phyloP scores from a whole-genome alignment of 2,797 vertebrate genomes.

The Pseudotriccus pelzelni region DNA sequence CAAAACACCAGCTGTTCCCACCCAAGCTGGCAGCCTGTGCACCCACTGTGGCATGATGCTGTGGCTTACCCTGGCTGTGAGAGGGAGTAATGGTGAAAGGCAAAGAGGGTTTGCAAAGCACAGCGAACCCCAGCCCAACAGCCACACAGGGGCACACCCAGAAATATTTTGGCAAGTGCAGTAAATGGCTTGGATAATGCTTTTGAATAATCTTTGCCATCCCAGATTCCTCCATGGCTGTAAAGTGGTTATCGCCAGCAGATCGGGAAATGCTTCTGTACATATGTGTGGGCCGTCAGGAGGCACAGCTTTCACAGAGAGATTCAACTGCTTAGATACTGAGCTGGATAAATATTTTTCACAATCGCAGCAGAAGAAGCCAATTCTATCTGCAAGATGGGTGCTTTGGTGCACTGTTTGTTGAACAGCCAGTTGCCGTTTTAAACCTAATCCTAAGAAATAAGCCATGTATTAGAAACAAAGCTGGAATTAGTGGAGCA shows the following conservation, averaged over 20 bases:
- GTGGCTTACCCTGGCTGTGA: rapidly evolving
- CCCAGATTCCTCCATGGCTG: not conserved
- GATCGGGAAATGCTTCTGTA: not conserved
- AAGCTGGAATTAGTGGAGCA: constrained; percentile 30
- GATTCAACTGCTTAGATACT: not conserved
- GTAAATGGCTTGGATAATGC: not conserved
- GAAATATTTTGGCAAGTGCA: not conserved
- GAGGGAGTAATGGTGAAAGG: rapidly evolving
- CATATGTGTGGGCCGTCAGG: rapidly evolving
- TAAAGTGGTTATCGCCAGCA: rapidly evolving
- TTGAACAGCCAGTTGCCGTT: not conserved
- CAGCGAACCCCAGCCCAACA: not conserved
- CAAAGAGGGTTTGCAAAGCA: not conserved
- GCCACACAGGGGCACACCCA: not conserved
- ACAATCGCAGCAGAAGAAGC: not conserved
- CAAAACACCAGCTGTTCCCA: not conserved
- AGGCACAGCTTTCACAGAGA: not conserved
- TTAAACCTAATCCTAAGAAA: constrained; percentile 45
- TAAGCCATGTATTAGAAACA: not conserved
- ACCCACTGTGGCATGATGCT: rapidly evolving
- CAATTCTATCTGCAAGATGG: not conserved
- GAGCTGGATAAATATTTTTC: not conserved
- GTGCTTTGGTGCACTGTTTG: not conserved
- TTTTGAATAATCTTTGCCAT: not conserved
- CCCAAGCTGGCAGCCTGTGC: not conserved